Percentiles rank a stretch among this genome's conserved stretches.
Conservation (phyloP, 2,113 vertebrate species). For the Hassar affinis region DNA sequence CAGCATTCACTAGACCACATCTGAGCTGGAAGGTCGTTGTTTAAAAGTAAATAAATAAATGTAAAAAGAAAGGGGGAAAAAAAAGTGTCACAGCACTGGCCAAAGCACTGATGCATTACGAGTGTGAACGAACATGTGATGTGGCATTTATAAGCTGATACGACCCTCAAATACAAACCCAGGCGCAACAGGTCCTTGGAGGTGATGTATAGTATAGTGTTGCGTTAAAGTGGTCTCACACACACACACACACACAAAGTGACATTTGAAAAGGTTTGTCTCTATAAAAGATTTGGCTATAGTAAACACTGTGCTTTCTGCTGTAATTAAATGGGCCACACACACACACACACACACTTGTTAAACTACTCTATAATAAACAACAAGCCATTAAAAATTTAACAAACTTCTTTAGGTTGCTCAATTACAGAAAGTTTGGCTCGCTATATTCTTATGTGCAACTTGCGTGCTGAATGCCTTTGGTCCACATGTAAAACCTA, state of each 20-base stretch:
- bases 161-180: neutral
- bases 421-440: neutral
- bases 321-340: neutral
- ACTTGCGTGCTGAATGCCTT: neutral
- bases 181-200: neutral
- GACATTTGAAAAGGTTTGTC: neutral
- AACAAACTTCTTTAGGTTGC: neutral
- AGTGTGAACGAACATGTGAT: neutral
- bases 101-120: neutral
- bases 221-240: neutral
- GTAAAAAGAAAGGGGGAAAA: no score
- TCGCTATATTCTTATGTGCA: slow-evolving; percentile 1
- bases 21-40: neutral
- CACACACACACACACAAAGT: neutral
- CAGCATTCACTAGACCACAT: neutral
- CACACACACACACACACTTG: neutral
- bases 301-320: slow-evolving; percentile 21
- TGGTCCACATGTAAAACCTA: neutral
- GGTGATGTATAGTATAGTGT: neutral
- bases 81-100: no score
- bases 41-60: neutral
- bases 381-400: neutral
- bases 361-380: slow-evolving; percentile 3
- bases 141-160: neutral
- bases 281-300: slow-evolving; percentile 5